Evolutionary conservation across 2,113 vertebrate species (phyloP).

Genomic region (Hemibates koningsi): DNA sequence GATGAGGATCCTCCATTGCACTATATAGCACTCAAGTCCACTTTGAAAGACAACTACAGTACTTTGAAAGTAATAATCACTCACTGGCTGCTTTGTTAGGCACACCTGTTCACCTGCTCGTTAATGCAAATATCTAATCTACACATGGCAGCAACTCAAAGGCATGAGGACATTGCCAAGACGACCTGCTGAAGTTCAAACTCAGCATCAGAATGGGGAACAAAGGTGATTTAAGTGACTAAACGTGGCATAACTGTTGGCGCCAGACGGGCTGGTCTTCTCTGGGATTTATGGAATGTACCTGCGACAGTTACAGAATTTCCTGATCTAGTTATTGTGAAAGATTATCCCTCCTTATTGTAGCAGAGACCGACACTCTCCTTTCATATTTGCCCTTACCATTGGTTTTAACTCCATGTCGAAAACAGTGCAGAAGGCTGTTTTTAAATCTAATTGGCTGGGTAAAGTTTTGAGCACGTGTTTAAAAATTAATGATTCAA

Average conservation of each 20-base stretch:
- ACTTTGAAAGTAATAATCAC: not conserved
- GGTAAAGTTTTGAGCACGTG: rapidly evolving
- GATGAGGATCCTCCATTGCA: not conserved
- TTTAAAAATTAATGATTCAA: not conserved
- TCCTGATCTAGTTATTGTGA: not conserved
- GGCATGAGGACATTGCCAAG: not conserved
- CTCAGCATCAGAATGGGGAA: not conserved
- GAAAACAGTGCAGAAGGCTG: not conserved
- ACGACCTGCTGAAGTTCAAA: not conserved
- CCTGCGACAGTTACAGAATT: not conserved
- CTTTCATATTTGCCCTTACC: not conserved
- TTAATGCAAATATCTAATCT: not conserved
- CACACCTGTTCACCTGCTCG: not conserved
- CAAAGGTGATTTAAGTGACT: not conserved
- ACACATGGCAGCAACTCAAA: not conserved
- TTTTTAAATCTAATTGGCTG: not conserved
- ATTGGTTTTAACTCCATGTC: not conserved
- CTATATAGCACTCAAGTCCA: not conserved
- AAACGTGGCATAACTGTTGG: not conserved
- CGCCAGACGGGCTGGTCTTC: not conserved
- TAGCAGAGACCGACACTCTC: not conserved
- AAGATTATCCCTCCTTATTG: not conserved
- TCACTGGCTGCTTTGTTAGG: not conserved
- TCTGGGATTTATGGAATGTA: not conserved
- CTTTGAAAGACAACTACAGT: not conserved